Evolutionary conservation across 2,113 vertebrate species (phyloP), one percentile per base, ranked within the genome.

Genomic region (Odocoileus virginianus): DNA sequence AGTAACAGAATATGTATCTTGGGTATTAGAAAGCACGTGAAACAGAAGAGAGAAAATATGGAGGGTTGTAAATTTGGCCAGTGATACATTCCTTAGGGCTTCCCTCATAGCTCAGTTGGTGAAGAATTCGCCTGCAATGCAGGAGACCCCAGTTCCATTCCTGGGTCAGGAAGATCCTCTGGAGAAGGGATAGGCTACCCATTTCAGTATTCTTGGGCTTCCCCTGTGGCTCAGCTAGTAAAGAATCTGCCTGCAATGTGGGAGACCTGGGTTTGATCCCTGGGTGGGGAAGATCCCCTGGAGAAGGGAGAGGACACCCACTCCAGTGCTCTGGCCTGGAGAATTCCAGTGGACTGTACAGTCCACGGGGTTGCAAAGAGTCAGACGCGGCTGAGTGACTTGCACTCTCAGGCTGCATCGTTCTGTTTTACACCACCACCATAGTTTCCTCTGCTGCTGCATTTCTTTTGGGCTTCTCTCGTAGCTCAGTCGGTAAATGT

Each of bases 331-430:
- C 64, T 1, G 33, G 64, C 64, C 33, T 19, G 64, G 64, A 67
- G 64, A 36, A 1, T 10, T 16, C 33, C 7, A 17, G 1, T n/a
- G 61, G 7, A 19, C 61, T 19, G 33, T 9, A 4, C 0, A 19
- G 61, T 9, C 61, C 33, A 0, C 1, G 61, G 15, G 33, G 61
- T 4, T n/a, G 33, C 61, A 17, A 3, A 60, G 60, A 64, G 15
- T 2, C 33, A 9, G 61, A 2, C 4, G 8, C 4, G 16, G 8
- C 33, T 10, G 61, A n/a, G 33, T 4, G 1, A 19, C 33, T 2
- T n/a, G 4, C 61, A 67, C 33, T n/a, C 8, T 10, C 33, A 67
- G 64, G 33, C 16, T 5, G 8, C 2, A 1, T 10, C 64, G 0
- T 10, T n/a, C 33, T 5, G 16, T 17, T 19, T n/a, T 10, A 19